Conservation (phyloP, 2,113 vertebrate genomes). For the Pangasianodon gigas region DNA sequence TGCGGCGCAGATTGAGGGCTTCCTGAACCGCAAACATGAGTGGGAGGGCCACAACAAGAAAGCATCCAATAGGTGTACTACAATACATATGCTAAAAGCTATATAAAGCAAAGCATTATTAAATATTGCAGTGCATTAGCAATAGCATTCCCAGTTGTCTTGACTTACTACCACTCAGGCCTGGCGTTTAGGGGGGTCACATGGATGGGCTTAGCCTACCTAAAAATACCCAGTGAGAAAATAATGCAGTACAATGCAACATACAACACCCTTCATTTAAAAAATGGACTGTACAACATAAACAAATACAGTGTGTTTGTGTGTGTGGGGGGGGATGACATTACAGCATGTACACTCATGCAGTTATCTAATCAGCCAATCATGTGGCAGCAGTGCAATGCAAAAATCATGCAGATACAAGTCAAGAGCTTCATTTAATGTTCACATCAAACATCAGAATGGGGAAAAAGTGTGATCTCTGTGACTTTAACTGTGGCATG, state of each 20-base stretch:
- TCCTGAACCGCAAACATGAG: slow-evolving; percentile 92
- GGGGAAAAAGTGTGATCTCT: background rate
- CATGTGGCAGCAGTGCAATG: background rate
- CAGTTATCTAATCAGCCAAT: background rate
- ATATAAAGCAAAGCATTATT: background rate
- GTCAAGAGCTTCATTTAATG: background rate
- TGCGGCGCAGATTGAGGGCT: slow-evolving; percentile 84
- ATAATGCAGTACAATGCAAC: background rate
- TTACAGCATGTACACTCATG: background rate
- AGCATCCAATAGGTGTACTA: slow-evolving; percentile 88
- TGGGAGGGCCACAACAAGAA: slow-evolving; percentile 97
- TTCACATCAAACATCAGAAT: background rate
- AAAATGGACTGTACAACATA: background rate
- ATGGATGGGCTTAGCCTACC: background rate
- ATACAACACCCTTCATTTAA: background rate
- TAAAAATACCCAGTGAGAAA: background rate
- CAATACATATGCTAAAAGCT: background rate
- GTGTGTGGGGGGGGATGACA: too few relatives aligned
- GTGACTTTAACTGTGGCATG: background rate
- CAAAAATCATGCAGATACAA: background rate
- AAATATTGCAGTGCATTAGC: background rate
- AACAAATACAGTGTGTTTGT: background rate
- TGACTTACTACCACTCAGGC: background rate
- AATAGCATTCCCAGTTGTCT: background rate
- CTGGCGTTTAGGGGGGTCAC: background rate